Evolutionary conservation across 2,113 vertebrate species (phyloP).

Genomic region (Cottus gobio): DNA sequence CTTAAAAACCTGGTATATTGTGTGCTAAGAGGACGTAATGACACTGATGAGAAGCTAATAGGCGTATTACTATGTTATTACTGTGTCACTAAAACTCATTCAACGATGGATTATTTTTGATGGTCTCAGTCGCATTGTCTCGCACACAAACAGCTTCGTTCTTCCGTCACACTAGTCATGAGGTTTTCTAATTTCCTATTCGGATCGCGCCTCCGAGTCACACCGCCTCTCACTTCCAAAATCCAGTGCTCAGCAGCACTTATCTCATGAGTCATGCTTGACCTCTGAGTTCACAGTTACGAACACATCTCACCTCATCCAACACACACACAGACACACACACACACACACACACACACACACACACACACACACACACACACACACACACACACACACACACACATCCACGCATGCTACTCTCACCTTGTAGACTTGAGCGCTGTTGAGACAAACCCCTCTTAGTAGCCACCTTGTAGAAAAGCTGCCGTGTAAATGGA

Average conservation of each 20-base stretch:
- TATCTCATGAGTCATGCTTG: constrained; percentile 63
- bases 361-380: background rate
- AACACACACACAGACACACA: constrained; percentile 11
- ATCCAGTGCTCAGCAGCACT: constrained; percentile 56
- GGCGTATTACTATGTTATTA: background rate
- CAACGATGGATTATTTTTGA: constrained; percentile 25
- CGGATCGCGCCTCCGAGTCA: constrained; percentile 47
- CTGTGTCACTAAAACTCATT: constrained; percentile 24
- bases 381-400: constrained; percentile 9
- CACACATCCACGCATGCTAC: background rate
- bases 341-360: constrained; percentile 8
- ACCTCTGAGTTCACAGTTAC: constrained; percentile 60
- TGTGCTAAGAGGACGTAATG: constrained; percentile 36
- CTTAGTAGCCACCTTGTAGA: constrained; percentile 50
- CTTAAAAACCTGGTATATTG: constrained; percentile 1
- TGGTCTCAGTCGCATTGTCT: constrained; percentile 5
- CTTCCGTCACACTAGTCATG: constrained; percentile 4
- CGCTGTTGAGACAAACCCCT: constrained; percentile 47
- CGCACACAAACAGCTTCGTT: background rate
- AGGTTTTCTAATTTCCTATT: constrained; percentile 54
- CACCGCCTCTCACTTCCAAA: constrained; percentile 53
- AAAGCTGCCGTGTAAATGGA: constrained; percentile 66
- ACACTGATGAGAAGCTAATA: constrained; percentile 35
- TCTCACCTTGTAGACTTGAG: constrained; percentile 43
- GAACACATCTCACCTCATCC: constrained; percentile 49